A percentile compares a stretch with the other conserved stretches of the same genome.
Conservation (phyloP, 2,113 vertebrate species). For the Aegotheles bennettii region DNA sequence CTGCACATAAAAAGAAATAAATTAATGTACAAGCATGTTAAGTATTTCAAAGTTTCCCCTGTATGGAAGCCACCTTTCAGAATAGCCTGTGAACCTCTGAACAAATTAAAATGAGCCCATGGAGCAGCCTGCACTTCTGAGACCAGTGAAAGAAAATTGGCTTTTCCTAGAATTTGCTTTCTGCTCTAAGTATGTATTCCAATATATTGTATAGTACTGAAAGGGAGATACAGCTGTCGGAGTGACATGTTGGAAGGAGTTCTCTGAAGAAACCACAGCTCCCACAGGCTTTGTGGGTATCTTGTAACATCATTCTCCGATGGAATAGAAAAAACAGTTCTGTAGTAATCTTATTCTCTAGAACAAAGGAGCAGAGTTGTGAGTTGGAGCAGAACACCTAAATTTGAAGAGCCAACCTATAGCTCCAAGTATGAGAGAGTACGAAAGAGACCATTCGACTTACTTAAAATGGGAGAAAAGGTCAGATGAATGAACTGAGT, state of each 20-base stretch:
- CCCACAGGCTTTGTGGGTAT: not conserved
- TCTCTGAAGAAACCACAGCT: not conserved
- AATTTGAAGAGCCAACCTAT: not conserved
- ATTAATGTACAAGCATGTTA: not conserved
- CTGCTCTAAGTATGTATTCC: not conserved
- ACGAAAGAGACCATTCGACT: not conserved
- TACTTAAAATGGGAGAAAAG: not conserved
- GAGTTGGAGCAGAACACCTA: not conserved
- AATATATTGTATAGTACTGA: not conserved
- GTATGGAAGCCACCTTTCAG: not conserved
- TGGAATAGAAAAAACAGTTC: not conserved
- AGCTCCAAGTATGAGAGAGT: not conserved
- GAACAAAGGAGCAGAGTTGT: not conserved
- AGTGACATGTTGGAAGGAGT: not conserved
- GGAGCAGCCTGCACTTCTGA: not conserved
- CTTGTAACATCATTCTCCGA: not conserved
- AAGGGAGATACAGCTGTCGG: slow-evolving; percentile 27
- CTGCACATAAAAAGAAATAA: not conserved
- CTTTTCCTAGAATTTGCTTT: not conserved
- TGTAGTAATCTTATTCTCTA: not conserved
- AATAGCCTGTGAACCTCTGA: not conserved
- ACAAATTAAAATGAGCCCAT: not conserved
- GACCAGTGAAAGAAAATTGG: not conserved
- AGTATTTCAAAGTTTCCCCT: not conserved
- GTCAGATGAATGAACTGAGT: not conserved